These are phyloP conservation scores for Muscina levida DNA, from an alignment of 2,888 invertebrate species.

Conservation along the genomic window DNA sequence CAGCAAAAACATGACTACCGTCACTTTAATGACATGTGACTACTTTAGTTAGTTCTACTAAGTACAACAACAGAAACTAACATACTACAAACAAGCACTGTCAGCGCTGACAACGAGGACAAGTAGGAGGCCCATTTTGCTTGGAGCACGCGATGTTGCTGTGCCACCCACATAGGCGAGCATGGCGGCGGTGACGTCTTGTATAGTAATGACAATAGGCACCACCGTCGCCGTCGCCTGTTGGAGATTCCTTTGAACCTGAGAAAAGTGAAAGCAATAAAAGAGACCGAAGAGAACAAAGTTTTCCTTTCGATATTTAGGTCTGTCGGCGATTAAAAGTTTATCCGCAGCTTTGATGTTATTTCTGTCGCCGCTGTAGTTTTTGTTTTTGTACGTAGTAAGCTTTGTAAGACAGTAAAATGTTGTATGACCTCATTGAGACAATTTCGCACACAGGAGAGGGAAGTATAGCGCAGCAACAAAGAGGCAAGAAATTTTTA, in stretches of 20 bases:
- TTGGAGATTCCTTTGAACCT: neutral
- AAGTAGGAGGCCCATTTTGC: constrained; percentile 48
- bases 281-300: constrained; percentile 35
- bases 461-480: neutral
- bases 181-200: neutral
- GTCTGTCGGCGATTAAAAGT: constrained; percentile 74
- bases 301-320: constrained; percentile 47
- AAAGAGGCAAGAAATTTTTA: neutral
- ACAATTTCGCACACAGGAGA: neutral
- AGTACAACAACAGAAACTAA: neutral
- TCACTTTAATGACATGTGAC: constrained; percentile 14
- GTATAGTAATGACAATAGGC: neutral
- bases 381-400: constrained; percentile 48
- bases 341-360: constrained; percentile 62
- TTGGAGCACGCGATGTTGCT: too few species aligned
- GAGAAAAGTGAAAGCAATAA: constrained; percentile 2
- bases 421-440: constrained; percentile 50
- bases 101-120: constrained; percentile 49
- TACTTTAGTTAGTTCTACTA: constrained; percentile 2
- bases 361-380: constrained; percentile 54
- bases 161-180: neutral
- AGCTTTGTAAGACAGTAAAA: constrained; percentile 42
- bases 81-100: neutral
- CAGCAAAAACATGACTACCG: too few species aligned
- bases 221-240: neutral